Evolutionary conservation across 2,888 invertebrate species (phyloP).

Genomic region (Meiosimyza platycephala): DNA sequence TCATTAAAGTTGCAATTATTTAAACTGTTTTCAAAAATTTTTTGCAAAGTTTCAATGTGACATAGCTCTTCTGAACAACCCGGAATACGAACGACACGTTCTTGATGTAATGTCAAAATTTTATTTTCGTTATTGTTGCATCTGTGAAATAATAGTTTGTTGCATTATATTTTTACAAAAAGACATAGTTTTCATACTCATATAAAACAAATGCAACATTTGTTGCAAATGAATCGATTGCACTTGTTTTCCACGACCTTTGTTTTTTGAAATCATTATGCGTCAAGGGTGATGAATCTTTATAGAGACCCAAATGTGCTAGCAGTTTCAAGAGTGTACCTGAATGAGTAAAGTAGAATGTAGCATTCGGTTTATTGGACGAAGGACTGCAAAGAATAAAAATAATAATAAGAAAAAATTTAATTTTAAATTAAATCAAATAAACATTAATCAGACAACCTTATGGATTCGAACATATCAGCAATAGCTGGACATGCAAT

Average conservation of each 20-base stretch:
- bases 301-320: slow-evolving; percentile 78
- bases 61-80: slow-evolving; percentile 78
- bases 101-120: slow-evolving; percentile 81
- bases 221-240: slow-evolving; percentile 83
- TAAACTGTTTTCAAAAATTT: slow-evolving; percentile 72
- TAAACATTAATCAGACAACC: slow-evolving; percentile 68
- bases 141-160: slow-evolving; percentile 62
- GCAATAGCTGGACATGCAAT: slow-evolving; percentile 81
- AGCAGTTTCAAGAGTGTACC: slow-evolving; percentile 83
- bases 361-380: slow-evolving; percentile 67
- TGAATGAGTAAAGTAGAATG: slow-evolving; percentile 84
- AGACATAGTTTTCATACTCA: slow-evolving; percentile 69
- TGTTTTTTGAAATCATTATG: slow-evolving; percentile 69
- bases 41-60: slow-evolving; percentile 71
- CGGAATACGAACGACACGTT: slow-evolving; percentile 75
- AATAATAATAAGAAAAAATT: neutral
- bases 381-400: slow-evolving; percentile 47
- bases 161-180: neutral
- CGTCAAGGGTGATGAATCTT: slow-evolving; percentile 73
- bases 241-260: slow-evolving; percentile 72
- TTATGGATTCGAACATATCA: slow-evolving; percentile 77
- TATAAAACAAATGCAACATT: slow-evolving; percentile 82
- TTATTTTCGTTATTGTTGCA: slow-evolving; percentile 67
- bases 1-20: slow-evolving; percentile 75
- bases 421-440: slow-evolving; percentile 1